Evolutionary conservation across 2,797 vertebrate species (phyloP), one percentile per base, ranked within the genome.

Genomic region (Momotus momota): DNA sequence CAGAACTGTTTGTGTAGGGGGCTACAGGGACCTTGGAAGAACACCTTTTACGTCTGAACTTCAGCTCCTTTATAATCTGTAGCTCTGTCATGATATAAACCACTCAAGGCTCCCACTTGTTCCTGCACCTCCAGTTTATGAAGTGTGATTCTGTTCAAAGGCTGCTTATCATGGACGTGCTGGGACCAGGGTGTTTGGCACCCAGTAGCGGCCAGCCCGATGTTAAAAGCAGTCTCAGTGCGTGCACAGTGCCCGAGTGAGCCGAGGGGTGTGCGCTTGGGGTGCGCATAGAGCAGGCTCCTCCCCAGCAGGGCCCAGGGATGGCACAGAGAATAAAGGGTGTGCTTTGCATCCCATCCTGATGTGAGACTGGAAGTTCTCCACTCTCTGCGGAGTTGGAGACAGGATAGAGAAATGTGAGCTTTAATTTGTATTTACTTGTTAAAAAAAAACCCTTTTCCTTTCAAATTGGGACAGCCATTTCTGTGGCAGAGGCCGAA

Each of bases 401-500:
- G 55, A 26, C 23, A 64, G 57, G 57, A 51, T 66, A 88, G 49
- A 81, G 61, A 85, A 88, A 58, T 2, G 16, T 11, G 29, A 71
- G 38, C 8, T 69, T 49, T 69, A 74, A 29, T 64, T 74, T 45
- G 43, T 57, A 54, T 78, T 41, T 41, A 70, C 81, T 83, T 83
- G 72, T n/a, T 45, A 80, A 46, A 80, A 73, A 69, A 14, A 7
- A 45, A 23, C 65, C 82, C 72, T 54, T 78, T 94, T 25, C 22
- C 93, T 97, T 87, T 86, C 88, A 35, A 86, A 78, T 60, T 5
- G 2, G 79, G 82, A 72, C 71, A 80, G 58, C 57, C 81, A 81
- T 92, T 90, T 82, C 72, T 67, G 46, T 74, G 70, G 88, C 3
- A 6, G 35, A 49, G 55, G 35, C 54, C 74, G 86, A 52, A 66